Evolutionary conservation across 2,888 invertebrate species (phyloP).

Genomic region (Ariolimax columbianus): DNA sequence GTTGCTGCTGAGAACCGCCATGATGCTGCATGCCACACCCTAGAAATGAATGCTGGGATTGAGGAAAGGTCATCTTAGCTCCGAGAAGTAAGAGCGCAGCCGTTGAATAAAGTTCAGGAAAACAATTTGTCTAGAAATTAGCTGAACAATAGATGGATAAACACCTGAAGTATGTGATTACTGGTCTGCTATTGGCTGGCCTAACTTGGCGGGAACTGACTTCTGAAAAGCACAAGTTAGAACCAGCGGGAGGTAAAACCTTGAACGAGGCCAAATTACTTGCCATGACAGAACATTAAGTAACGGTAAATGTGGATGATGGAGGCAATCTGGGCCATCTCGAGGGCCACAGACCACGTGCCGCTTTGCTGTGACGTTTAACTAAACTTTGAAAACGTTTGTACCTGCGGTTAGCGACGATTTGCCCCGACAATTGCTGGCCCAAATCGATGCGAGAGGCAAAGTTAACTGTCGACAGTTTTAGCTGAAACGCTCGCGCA

Average conservation of each 20-base stretch:
- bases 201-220: not conserved
- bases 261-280: constrained; percentile 17
- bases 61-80: not conserved
- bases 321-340: not conserved
- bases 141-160: not conserved
- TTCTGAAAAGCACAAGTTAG: not conserved
- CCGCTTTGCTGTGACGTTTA: constrained; percentile 17
- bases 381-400: constrained; percentile 36
- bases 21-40: too few species aligned
- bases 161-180: constrained; percentile 16
- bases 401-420: not conserved
- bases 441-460: constrained; percentile 3
- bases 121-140: not conserved
- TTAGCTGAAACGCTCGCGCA: not conserved
- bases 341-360: not conserved
- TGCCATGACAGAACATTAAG: constrained; percentile 19
- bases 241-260: constrained; percentile 14
- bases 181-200: not conserved
- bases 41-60: too few species aligned
- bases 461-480: constrained; percentile 17
- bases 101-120: constrained; percentile 4
- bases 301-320: constrained; percentile 13
- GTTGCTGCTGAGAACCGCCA: too few species aligned
- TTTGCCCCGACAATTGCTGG: not conserved
- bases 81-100: not conserved